Evolutionary conservation across 2,113 vertebrate species (phyloP).

Genomic region (Microtus pennsylvanicus): DNA sequence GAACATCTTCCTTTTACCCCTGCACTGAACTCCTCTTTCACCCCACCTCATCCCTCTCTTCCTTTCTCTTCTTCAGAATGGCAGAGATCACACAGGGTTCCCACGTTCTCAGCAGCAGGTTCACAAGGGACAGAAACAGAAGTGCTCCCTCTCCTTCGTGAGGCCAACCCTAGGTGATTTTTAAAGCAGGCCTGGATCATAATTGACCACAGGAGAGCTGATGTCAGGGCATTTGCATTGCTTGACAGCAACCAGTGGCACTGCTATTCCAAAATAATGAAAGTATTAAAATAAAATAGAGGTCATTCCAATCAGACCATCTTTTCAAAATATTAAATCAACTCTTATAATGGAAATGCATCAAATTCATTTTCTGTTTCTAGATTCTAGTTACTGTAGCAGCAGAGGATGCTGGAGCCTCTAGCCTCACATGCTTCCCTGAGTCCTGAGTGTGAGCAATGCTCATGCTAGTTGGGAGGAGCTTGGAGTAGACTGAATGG

Average conservation of each 20-base stretch:
- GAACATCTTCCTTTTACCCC: background rate
- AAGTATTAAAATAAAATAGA: background rate
- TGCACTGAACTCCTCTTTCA: too few species aligned
- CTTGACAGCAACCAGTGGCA: background rate
- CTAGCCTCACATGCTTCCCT: background rate
- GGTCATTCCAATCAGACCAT: background rate
- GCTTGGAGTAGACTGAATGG: background rate
- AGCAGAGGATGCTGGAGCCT: background rate
- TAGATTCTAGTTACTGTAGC: background rate
- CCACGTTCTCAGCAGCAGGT: background rate
- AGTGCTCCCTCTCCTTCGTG: background rate
- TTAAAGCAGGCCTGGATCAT: background rate
- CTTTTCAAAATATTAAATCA: constrained; percentile 7
- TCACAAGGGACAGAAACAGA: background rate
- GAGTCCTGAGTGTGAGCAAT: background rate
- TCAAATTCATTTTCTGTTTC: background rate
- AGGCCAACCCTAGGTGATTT: background rate
- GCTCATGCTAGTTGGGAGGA: background rate
- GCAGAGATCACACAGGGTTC: background rate
- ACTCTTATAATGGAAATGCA: constrained; percentile 10
- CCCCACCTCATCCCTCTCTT: fast-evolving
- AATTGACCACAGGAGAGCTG: background rate
- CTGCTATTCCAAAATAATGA: background rate
- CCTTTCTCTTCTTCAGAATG: background rate
- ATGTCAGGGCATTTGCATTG: background rate